Conservation (phyloP, 1,140 invertebrate species). For the Drosophila kurseongensis region DNA sequence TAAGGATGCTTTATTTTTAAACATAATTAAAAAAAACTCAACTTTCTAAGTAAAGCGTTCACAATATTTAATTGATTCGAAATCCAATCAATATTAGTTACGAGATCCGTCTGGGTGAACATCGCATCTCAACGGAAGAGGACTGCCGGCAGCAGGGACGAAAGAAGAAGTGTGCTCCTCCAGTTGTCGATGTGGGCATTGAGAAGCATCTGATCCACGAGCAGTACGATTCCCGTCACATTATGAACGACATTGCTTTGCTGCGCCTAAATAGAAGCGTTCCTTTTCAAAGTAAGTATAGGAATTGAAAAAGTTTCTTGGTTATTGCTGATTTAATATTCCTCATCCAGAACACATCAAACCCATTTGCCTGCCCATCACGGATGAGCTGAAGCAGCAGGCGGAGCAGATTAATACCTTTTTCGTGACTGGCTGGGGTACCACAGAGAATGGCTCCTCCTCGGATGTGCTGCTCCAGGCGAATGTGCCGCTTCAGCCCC, state of each 20-base stretch:
- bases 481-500: conserved; percentile 50
- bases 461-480: conserved; percentile 73
- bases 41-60: no score
- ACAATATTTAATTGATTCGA: no score
- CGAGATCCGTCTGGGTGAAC: conserved; percentile 87
- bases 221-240: conserved; percentile 86
- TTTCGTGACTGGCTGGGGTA: conserved; percentile 86
- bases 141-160: conserved; percentile 85
- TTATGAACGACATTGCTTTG: conserved; percentile 89
- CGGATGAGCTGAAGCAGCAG: conserved; percentile 77
- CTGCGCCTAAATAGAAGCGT: conserved; percentile 80
- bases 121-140: conserved; percentile 85
- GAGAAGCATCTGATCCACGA: conserved; percentile 87
- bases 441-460: conserved; percentile 65
- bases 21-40: no score
- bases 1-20: no score
- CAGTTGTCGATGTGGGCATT: conserved; percentile 86
- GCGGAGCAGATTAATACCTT: conserved; percentile 76
- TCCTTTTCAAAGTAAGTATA: conserved; percentile 51
- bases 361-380: conserved; percentile 90
- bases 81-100: conserved; percentile 56
- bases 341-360: conserved; percentile 85
- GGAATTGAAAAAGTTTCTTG: no score
- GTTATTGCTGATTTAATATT: background rate
- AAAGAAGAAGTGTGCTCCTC: conserved; percentile 85